These are phyloP conservation scores for Smittia aterrima DNA, from an alignment of 2,888 invertebrate species.

Conservation along the genomic window DNA sequence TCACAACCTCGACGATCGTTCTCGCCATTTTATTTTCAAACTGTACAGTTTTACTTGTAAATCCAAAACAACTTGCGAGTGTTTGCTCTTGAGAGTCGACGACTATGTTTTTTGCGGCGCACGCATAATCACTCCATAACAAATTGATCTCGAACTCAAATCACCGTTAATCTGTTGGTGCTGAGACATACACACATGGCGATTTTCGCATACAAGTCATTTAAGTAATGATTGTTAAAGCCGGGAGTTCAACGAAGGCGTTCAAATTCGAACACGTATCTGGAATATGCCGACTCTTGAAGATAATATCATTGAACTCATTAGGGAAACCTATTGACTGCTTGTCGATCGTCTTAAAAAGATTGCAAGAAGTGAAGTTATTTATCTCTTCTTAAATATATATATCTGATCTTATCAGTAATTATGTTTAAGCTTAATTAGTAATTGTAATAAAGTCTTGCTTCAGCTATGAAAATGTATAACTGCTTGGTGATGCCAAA, in stretches of 20 bases:
- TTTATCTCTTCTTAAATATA: not conserved
- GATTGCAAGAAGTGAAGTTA: no score
- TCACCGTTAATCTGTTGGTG: conserved; percentile 18
- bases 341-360: no score
- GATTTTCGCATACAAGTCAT: not conserved
- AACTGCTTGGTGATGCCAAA: no score
- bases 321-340: no score
- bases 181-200: conserved; percentile 17
- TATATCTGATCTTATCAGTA: not conserved
- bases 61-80: not conserved
- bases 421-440: no score
- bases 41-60: conserved; percentile 16
- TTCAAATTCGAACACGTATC: not conserved
- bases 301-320: no score
- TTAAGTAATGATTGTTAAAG: not conserved
- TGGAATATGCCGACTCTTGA: not conserved
- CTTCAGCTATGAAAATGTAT: not conserved
- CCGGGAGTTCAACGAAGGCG: not conserved
- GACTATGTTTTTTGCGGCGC: not conserved
- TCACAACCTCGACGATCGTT: not conserved
- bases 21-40: not conserved
- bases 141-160: conserved; percentile 27
- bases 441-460: no score
- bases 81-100: conserved; percentile 21
- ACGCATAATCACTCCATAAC: conserved; percentile 10